Base-by-base conservation (phyloP, 2,888 invertebrate species). In the Elaeidobius kamerunicus region DNA sequence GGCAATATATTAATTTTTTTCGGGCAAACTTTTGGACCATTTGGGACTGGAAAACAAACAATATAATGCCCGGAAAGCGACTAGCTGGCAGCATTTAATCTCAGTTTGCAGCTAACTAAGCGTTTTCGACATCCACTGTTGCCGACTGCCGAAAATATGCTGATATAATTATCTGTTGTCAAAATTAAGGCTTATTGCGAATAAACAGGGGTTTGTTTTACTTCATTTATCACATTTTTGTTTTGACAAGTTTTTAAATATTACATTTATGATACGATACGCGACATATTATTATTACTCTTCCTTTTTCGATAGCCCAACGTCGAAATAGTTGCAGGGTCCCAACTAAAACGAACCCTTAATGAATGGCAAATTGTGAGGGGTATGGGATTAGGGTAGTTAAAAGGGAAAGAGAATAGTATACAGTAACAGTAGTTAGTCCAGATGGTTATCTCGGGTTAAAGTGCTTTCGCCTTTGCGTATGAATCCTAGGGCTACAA, bases 341-440 rank as follows among this genome's bases (percentile, higher is more conserved):
- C 42, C 36, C 36, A 46, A 32, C 43, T 42, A 50, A 36, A 49
- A 41, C 51, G 51, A 55, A 58, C 60, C 56, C 56, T 49, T 51
- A 59, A 60, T 57, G 59, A 60, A 56, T 56, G 50, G 56, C 60
- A 57, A 59, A 59, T 55, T 49, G 51, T 41, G 54, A 52, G 60
- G 53, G 56, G 51, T 52, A 38, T 46, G 32, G 35, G 43, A 50
- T 55, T 57, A 57, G 50, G 54, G 49, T 52, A 44, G 58, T 52
- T 52, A 55, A 49, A 52, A 53, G 56, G 46, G 43, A 49, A 48
- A 45, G 55, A 41, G 51, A 42, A 53, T 58, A 48, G 54, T 56
- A 41, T 35, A 47, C 51, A 57, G 55, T 57, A 57, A 59, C 62
- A 57, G 65, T 65, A 65, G 66, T 67, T 65, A 67, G 61, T 60